Conservation (phyloP, 2,113 vertebrate genomes). For the Oreochromis niloticus region DNA sequence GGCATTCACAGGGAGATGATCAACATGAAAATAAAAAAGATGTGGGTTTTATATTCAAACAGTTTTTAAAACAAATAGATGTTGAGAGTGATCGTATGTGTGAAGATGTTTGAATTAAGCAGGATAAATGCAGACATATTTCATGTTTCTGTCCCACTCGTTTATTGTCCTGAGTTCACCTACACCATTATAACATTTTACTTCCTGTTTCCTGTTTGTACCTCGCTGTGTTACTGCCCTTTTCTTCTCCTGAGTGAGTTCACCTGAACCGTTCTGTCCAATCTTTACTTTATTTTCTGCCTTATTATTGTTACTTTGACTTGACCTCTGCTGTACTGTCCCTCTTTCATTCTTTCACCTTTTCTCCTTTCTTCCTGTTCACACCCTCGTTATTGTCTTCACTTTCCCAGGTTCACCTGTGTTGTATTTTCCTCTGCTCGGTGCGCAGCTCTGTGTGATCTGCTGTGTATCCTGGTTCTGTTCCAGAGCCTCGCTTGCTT, state of each 20-base stretch:
- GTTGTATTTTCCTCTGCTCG: background rate
- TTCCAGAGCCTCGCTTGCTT: background rate
- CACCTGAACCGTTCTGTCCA: background rate
- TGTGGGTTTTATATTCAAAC: background rate
- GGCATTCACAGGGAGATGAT: background rate
- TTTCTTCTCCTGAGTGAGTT: background rate
- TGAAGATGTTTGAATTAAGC: background rate
- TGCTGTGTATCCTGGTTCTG: background rate
- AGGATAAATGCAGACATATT: background rate
- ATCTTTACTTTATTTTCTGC: background rate
- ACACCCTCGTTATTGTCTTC: background rate
- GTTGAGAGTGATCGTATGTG: background rate
- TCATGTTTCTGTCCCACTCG: background rate
- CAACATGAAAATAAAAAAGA: background rate
- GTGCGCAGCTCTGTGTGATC: background rate
- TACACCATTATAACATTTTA: background rate
- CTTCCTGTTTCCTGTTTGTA: background rate
- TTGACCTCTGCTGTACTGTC: background rate
- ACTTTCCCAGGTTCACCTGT: background rate
- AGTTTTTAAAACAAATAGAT: background rate
- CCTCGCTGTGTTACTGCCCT: background rate
- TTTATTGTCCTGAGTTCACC: background rate
- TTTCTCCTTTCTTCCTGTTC: background rate
- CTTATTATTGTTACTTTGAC: background rate
- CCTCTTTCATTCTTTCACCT: background rate